Evolutionary conservation across 1,140 invertebrate genomes (phyloP).

Genomic region (Sinonovacula constricta): DNA sequence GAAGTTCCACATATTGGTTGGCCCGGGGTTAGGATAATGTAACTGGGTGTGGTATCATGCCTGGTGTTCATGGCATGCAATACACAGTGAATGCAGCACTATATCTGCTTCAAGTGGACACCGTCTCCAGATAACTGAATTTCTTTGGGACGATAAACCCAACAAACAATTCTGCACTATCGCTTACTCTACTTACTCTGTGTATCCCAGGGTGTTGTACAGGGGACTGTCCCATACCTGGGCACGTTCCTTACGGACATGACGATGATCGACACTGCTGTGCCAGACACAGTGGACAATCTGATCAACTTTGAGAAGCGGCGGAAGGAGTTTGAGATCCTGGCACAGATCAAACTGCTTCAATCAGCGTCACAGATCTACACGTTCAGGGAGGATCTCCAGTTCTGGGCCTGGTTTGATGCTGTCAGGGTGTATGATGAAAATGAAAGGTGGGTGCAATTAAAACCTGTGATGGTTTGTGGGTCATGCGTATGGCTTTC

Average conservation of each 20-base stretch:
- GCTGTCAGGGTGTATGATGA: constrained; percentile 93
- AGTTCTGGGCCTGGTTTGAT: constrained; percentile 96
- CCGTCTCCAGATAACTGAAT: too few relatives aligned
- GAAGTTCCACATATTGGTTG: too few relatives aligned
- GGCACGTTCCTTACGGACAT: constrained; percentile 99
- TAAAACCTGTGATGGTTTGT: too few relatives aligned
- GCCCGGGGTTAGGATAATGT: too few relatives aligned
- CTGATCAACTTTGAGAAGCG: constrained; percentile 99
- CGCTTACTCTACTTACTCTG: too few relatives aligned
- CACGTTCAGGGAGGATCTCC: constrained; percentile 88
- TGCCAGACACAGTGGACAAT: constrained; percentile 87
- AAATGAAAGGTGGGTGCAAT: constrained; percentile 91
- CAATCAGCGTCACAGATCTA: constrained; percentile 98
- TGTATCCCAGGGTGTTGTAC: constrained; percentile 77
- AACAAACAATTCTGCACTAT: too few relatives aligned
- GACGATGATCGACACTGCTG: constrained; percentile 99
- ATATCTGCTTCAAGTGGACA: too few relatives aligned
- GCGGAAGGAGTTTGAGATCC: constrained; percentile 98
- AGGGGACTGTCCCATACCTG: constrained; percentile 98
- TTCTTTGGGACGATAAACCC: too few relatives aligned
- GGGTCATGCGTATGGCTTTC: too few relatives aligned
- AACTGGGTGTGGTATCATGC: too few relatives aligned
- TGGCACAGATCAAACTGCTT: constrained; percentile 96
- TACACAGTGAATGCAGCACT: too few relatives aligned
- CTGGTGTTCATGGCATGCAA: too few relatives aligned